Evolutionary conservation across 2,888 invertebrate species (phyloP).

Genomic region (Boloria euphrosyne): DNA sequence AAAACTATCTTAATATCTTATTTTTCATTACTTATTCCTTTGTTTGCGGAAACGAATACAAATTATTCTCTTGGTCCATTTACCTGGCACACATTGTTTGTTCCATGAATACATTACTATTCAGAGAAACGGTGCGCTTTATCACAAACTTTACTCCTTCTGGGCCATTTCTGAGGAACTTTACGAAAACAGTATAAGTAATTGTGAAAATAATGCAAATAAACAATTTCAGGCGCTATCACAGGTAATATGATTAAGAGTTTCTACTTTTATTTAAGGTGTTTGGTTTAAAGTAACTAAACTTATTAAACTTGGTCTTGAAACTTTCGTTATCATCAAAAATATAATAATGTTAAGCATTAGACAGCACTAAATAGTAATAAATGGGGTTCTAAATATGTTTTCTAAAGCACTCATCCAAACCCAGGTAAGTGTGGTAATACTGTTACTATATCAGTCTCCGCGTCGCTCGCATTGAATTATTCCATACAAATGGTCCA

Average conservation of each 20-base stretch:
- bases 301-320: neutral
- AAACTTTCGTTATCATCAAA: slow-evolving; percentile 7
- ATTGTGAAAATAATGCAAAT: slow-evolving; percentile 33
- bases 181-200: slow-evolving; percentile 39
- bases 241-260: slow-evolving; percentile 63
- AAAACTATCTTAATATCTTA: slow-evolving; percentile 16
- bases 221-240: slow-evolving; percentile 57
- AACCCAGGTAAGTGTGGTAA: slow-evolving; percentile 49
- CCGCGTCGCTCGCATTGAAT: slow-evolving; percentile 46
- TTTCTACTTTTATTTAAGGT: slow-evolving; percentile 39
- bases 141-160: slow-evolving; percentile 39
- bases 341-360: neutral
- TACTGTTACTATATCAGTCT: slow-evolving; percentile 75
- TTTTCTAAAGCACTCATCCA: neutral
- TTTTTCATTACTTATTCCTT: slow-evolving; percentile 12
- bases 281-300: neutral
- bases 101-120: slow-evolving; percentile 36
- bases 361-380: slow-evolving; percentile 2
- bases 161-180: slow-evolving; percentile 38
- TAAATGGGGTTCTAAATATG: neutral
- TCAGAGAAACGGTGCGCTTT: slow-evolving; percentile 32
- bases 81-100: slow-evolving; percentile 37
- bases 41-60: slow-evolving; percentile 24
- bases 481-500: slow-evolving; percentile 34
- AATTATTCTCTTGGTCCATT: slow-evolving; percentile 34